These are phyloP conservation scores for Tympanoctomys barrerae DNA, from an alignment of 2,797 vertebrate species.

Conservation along the genomic window DNA sequence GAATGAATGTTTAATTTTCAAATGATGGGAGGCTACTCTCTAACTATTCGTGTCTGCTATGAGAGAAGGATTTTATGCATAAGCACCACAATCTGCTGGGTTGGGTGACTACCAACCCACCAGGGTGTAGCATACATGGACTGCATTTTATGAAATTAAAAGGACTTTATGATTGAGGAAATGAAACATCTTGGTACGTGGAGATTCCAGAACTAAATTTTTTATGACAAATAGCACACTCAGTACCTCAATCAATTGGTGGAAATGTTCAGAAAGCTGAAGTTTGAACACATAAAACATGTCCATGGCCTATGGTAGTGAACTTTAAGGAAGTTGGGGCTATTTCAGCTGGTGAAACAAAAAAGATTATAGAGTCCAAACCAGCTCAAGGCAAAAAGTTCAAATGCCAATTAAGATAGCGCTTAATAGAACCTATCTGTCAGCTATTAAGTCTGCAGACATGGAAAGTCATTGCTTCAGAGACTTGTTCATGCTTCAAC, in stretches of 20 bases:
- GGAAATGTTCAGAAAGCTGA: conserved; percentile 13
- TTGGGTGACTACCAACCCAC: neutral
- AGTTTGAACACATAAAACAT: conserved; percentile 27
- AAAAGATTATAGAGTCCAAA: conserved; percentile 72
- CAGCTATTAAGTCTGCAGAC: conserved; percentile 69
- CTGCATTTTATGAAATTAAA: conserved; percentile 28
- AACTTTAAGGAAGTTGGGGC: neutral
- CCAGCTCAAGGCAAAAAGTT: conserved; percentile 77
- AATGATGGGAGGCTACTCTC: neutral
- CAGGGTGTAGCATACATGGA: neutral
- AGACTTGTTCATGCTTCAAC: conserved; percentile 72
- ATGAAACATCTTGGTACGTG: neutral
- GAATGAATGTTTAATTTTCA: conserved; percentile 49
- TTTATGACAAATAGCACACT: conserved; percentile 48
- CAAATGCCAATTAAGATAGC: conserved; percentile 78
- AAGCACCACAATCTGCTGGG: neutral
- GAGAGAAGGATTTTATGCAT: neutral
- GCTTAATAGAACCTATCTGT: conserved; percentile 71
- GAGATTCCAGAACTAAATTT: conserved; percentile 60
- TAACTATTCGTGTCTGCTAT: neutral
- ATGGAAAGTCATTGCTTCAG: conserved; percentile 59
- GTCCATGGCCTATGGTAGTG: neutral
- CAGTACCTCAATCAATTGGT: neutral
- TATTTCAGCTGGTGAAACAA: conserved; percentile 65
- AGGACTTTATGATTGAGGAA: conserved; percentile 21